Conservation (phyloP, 2,113 vertebrate genomes). For the Brachyhypopomus occidentalis region DNA sequence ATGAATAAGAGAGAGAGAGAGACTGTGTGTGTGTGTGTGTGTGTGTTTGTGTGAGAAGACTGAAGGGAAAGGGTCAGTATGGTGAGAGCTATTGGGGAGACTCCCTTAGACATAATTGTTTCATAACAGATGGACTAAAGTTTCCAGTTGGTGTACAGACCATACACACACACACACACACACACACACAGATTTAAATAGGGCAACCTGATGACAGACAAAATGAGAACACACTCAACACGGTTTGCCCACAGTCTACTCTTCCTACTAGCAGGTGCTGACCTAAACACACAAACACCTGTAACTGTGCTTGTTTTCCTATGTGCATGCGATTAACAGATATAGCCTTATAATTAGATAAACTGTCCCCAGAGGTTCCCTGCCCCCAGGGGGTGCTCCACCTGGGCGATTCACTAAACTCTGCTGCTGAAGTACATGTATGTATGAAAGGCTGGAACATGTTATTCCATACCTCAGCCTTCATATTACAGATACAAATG, state of each 20-base stretch:
- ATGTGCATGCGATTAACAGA: conserved; percentile 20
- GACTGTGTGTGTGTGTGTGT: not conserved
- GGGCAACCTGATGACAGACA: conserved; percentile 31
- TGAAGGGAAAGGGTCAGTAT: conserved; percentile 19
- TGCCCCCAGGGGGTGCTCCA: conserved; percentile 3
- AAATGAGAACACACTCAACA: conserved; percentile 18
- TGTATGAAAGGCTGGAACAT: not conserved
- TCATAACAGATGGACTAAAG: conserved; percentile 46
- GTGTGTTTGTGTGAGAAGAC: conserved; percentile 27
- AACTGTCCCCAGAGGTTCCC: conserved; percentile 2
- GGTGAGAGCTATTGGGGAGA: conserved; percentile 23
- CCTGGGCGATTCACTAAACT: not conserved
- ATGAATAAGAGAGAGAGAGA: not conserved
- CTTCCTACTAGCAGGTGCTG: conserved; percentile 16
- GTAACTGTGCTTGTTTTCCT: not conserved
- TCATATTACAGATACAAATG: not conserved
- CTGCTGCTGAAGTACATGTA: not conserved
- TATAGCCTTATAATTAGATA: conserved; percentile 15
- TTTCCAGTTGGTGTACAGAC: conserved; percentile 40
- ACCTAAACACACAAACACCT: not conserved
- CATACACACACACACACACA: conserved; percentile 1
- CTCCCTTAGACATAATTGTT: conserved; percentile 47
- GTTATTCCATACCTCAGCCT: not conserved
- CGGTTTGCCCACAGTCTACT: not conserved
- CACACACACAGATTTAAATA: conserved; percentile 16